Evolutionary conservation across 2,113 vertebrate genomes (phyloP).

Genomic region (Sebastes schlegelii): DNA sequence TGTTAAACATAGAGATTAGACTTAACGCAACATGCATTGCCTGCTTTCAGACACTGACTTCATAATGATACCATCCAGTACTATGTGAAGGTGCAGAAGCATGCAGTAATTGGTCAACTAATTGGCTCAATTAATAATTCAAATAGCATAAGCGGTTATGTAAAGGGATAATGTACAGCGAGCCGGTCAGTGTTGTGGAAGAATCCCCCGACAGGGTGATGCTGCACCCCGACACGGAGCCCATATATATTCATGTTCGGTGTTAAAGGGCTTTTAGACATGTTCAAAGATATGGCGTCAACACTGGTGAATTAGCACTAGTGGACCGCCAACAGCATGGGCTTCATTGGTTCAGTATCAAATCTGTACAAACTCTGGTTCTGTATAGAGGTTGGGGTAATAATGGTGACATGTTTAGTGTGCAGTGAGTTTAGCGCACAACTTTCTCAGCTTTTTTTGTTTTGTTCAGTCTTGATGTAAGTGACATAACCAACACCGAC

Average conservation of each 20-base stretch:
- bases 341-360: not conserved
- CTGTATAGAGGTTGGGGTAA: not conserved
- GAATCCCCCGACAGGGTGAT: too few relatives aligned
- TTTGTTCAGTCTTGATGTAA: not conserved
- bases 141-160: not conserved
- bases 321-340: not conserved
- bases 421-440: not conserved
- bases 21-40: not conserved
- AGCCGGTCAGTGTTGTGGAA: too few relatives aligned
- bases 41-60: not conserved
- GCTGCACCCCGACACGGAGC: too few relatives aligned
- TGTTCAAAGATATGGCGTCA: not conserved
- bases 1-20: not conserved
- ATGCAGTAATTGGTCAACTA: not conserved
- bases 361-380: not conserved
- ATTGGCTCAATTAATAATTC: not conserved
- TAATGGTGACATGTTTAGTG: not conserved
- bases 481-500: not conserved
- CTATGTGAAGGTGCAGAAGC: too few relatives aligned
- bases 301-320: not conserved
- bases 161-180: too few relatives aligned
- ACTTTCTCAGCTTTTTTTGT: not conserved
- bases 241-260: not conserved
- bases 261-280: not conserved
- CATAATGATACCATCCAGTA: too few relatives aligned